Conservation (phyloP, 1,140 invertebrate genomes). For the Samia ricini region DNA sequence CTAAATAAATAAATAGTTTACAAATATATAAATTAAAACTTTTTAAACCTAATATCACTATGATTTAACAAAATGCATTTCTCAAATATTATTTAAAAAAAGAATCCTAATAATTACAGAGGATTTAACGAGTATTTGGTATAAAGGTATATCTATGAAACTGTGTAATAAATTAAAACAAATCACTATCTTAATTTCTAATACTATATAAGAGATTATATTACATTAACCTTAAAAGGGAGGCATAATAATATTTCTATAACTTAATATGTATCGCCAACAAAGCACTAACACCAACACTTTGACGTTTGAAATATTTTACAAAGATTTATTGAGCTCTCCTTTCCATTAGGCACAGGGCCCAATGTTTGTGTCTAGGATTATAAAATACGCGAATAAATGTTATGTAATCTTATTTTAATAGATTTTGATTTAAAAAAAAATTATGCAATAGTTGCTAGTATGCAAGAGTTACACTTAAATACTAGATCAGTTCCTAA, state of each 20-base stretch:
- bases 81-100: slow-evolving; percentile 17
- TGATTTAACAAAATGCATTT: slow-evolving; percentile 54
- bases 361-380: no score
- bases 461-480: no score
- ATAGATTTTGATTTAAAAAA: no score
- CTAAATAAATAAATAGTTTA: slow-evolving; percentile 73
- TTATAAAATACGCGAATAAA: no score
- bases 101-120: slow-evolving; percentile 26
- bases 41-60: slow-evolving; percentile 73
- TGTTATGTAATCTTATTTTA: no score
- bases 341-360: no score
- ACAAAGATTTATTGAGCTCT: not conserved
- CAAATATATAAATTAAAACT: slow-evolving; percentile 68
- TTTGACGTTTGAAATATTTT: not conserved
- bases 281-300: not conserved
- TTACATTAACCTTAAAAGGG: slow-evolving; percentile 1
- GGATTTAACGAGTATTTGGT: slow-evolving; percentile 47
- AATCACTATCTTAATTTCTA: slow-evolving; percentile 15
- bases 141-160: slow-evolving; percentile 15
- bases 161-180: slow-evolving; percentile 9
- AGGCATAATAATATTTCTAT: slow-evolving; percentile 1
- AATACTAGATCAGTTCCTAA: no score
- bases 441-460: no score
- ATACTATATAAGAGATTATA: slow-evolving; percentile 7
- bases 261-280: not conserved